Conservation (phyloP, 2,797 vertebrate species). For the Petrocephalus sullivani region DNA sequence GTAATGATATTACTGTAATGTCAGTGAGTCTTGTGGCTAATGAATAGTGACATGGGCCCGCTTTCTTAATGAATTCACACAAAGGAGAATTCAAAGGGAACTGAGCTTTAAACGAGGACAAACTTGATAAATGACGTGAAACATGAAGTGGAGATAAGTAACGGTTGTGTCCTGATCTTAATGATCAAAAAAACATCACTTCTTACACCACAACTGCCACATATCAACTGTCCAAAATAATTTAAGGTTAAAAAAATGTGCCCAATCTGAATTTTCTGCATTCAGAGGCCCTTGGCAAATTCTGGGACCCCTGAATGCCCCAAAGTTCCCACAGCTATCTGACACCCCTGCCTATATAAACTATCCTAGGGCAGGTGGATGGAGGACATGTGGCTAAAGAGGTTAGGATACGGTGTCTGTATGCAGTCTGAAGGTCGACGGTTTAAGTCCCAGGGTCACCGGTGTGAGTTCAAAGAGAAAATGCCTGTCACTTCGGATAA, state of each 20-base stretch:
- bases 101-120: not conserved
- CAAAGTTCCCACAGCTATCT: not conserved
- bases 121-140: not conserved
- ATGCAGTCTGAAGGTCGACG: not conserved
- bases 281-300: not conserved
- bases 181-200: not conserved
- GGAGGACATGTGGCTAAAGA: not conserved
- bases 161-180: not conserved
- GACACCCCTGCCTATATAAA: not conserved
- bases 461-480: not conserved
- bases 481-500: not conserved
- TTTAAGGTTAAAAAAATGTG: not conserved
- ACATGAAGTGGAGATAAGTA: not conserved
- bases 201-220: not conserved
- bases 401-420: not conserved
- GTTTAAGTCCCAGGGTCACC: not conserved
- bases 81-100: not conserved
- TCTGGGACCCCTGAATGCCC: not conserved
- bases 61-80: not conserved
- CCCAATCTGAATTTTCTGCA: not conserved
- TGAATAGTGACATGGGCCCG: not conserved
- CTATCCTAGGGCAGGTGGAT: not conserved
- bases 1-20: constrained; percentile 13
- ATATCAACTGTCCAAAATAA: not conserved
- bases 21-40: not conserved